These are phyloP conservation scores for Aspidoscelis tigris DNA, from an alignment of 2,113 vertebrate genomes.

Conservation along the genomic window DNA sequence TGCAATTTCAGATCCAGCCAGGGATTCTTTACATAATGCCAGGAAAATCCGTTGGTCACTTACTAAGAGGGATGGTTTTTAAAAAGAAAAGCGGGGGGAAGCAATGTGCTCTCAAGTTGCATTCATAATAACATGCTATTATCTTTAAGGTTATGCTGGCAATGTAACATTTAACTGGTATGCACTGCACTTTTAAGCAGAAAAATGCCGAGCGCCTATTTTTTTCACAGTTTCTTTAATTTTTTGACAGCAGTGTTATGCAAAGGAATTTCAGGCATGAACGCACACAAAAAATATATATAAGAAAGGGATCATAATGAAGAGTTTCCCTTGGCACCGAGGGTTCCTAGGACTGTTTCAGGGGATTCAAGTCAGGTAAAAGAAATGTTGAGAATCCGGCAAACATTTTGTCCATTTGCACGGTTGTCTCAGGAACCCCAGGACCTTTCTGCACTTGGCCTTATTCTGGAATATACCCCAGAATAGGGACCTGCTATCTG, in stretches of 20 bases:
- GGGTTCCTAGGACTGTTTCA: constrained; percentile 47
- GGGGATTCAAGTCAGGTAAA: constrained; percentile 58
- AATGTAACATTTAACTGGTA: accelerated
- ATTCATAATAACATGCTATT: accelerated
- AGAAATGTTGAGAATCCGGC: neutral
- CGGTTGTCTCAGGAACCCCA: neutral
- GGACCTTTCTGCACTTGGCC: neutral
- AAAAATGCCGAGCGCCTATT: neutral
- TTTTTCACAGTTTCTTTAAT: neutral
- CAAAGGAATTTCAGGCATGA: constrained; percentile 55
- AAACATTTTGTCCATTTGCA: neutral
- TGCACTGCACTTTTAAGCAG: accelerated
- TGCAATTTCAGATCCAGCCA: constrained; percentile 1
- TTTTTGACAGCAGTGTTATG: constrained; percentile 51
- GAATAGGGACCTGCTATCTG: too few relatives aligned
- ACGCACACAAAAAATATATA: too few relatives aligned
- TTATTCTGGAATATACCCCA: too few relatives aligned
- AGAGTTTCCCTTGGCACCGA: constrained; percentile 51
- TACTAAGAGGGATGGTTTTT: neutral
- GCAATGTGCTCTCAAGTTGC: neutral
- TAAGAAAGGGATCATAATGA: constrained; percentile 64
- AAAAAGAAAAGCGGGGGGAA: neutral
- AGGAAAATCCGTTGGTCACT: constrained; percentile 25
- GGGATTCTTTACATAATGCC: constrained; percentile 11
- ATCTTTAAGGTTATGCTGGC: neutral